phyloP scores from a whole-genome alignment of 1,140 invertebrate genomes.

The Neodiprion lecontei region DNA sequence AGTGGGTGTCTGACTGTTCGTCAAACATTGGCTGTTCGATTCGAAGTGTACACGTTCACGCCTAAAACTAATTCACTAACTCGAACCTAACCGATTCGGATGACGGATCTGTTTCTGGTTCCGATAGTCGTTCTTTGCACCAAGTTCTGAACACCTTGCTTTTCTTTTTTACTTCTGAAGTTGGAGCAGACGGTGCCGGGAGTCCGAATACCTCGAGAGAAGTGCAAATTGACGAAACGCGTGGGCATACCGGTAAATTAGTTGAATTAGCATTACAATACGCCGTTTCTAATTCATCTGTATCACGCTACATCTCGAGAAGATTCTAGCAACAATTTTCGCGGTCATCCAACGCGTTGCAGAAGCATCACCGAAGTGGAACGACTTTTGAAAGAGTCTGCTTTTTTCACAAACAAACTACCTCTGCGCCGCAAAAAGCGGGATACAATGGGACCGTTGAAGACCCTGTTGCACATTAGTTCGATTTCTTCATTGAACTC shows the following conservation, averaged over 20 bases:
- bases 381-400: too few species aligned
- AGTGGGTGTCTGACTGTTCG: background rate
- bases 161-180: too few species aligned
- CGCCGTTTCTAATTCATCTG: background rate
- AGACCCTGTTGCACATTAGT: too few species aligned
- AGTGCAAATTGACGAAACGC: background rate
- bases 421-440: too few species aligned
- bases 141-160: too few species aligned
- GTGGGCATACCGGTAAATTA: slow-evolving; percentile 2
- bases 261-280: background rate
- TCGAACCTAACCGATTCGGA: background rate
- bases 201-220: background rate
- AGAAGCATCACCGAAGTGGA: too few species aligned
- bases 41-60: background rate
- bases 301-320: background rate
- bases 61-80: background rate
- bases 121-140: too few species aligned
- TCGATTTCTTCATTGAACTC: too few species aligned
- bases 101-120: background rate
- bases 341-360: background rate
- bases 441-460: too few species aligned
- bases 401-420: too few species aligned
- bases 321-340: background rate
- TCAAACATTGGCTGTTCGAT: background rate
- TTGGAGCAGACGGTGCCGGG: too few species aligned